Evolutionary conservation across 2,797 vertebrate genomes (phyloP).

Genomic region (Premnoplex brunnescens): DNA sequence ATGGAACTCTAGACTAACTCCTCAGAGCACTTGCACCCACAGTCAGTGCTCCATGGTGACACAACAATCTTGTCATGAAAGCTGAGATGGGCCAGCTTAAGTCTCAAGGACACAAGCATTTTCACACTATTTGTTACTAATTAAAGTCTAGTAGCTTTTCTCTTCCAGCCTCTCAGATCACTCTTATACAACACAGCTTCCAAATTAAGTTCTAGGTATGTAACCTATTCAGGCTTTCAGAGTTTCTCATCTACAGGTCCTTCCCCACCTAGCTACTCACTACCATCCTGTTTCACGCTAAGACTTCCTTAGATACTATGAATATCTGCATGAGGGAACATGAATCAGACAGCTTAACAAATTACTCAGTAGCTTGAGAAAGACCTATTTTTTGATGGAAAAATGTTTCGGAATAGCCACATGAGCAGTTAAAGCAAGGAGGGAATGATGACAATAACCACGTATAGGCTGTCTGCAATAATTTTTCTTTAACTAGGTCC

Average conservation of each 20-base stretch:
- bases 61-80: neutral
- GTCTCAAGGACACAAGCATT: constrained; percentile 1
- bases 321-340: neutral
- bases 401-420: neutral
- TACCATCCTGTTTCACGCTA: neutral
- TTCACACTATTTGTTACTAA: constrained; percentile 36
- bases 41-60: neutral
- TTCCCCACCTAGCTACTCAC: neutral
- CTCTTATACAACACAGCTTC: neutral
- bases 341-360: neutral
- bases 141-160: constrained; percentile 14
- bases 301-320: neutral
- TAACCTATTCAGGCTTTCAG: neutral
- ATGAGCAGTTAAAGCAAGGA: neutral
- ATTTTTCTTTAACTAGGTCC: neutral
- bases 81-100: neutral
- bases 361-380: neutral
- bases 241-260: neutral
- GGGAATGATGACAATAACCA: neutral
- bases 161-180: neutral
- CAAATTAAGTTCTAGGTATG: neutral
- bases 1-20: neutral
- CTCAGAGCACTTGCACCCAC: neutral
- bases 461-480: neutral
- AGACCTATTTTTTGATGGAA: neutral